Conservation (phyloP, 2,797 vertebrate genomes). For the Decapterus maruadsi region DNA sequence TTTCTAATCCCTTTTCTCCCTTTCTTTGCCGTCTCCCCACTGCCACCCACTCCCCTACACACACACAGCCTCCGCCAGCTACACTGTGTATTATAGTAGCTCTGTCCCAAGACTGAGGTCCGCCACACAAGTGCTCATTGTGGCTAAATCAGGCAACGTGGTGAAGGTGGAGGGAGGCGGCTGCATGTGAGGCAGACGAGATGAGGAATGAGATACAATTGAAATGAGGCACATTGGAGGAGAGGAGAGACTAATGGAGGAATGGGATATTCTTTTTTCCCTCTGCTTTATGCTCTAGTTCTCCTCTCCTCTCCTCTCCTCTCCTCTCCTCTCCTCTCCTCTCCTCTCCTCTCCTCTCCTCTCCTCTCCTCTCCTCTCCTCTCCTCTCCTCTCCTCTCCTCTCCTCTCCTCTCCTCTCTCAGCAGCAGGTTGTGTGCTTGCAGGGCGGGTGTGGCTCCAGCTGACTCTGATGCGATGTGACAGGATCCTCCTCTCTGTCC, state of each 20-base stretch:
- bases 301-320: constrained; percentile 33
- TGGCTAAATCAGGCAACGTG: constrained; percentile 40
- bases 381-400: constrained; percentile 33
- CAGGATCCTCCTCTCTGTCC: constrained; percentile 72
- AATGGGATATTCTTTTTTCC: constrained; percentile 24
- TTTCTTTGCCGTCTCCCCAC: constrained; percentile 30
- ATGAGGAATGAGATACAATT: constrained; percentile 49
- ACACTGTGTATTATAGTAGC: constrained; percentile 27
- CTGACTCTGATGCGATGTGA: constrained; percentile 80
- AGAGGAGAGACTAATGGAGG: constrained; percentile 52
- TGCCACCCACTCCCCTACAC: constrained; percentile 17
- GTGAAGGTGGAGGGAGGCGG: constrained; percentile 17
- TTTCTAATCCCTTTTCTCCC: constrained; percentile 73
- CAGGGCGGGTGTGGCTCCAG: constrained; percentile 65
- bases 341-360: constrained; percentile 33
- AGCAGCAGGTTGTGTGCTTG: constrained; percentile 45
- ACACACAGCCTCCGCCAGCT: constrained; percentile 18
- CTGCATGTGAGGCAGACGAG: constrained; percentile 34
- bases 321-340: constrained; percentile 33
- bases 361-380: constrained; percentile 33
- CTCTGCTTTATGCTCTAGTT: constrained; percentile 35
- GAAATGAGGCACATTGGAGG: constrained; percentile 43
- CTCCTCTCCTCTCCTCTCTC: constrained; percentile 30
- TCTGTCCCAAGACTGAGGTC: constrained; percentile 40
- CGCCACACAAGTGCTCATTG: constrained; percentile 28